Base-by-base conservation (phyloP, 2,113 vertebrate species). In the Oreochromis niloticus region DNA sequence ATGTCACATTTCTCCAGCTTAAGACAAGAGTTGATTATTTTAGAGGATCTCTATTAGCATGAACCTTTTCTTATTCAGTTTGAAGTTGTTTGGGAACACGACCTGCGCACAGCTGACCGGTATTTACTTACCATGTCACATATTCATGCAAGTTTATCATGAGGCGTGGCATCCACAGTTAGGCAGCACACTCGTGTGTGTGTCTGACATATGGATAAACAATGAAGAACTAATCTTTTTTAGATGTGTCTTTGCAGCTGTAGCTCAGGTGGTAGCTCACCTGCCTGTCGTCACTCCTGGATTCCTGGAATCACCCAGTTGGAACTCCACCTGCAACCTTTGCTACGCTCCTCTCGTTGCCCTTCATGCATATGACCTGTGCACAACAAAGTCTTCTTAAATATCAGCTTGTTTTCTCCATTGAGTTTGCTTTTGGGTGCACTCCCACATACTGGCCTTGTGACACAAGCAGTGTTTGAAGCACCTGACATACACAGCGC, bases 1-100 rank as follows among this genome's bases (percentile, higher is more conserved):
- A 4, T 73, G 39, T 71, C 66, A 41, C 14, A 14, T 16, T 71
- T 71, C 66, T 16, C 0, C 66, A 71, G n/a, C 66, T 1, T 22
- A 0, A 66, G 10, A 22, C 1, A 0, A 24, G 8, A 7, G 0
- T 24, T 71, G 0, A 24, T 43, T 16, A 17, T 39, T 36, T 43
- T 2, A 7, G 2, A 46, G 22, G 2, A 6, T 10, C 66, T 73
- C 1, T 71, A 43, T 71, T 1, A 43, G 41, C 66, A 46, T 3
- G 22, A 0, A 73, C 8, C n/a, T 71, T 14, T 24, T 6, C 39
- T 24, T 16, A 16, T 4, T 46, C 39, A 73, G 5, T 24, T 6
- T 0, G 22, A 24, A 24, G 66, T 43, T 43, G 13, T 43, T 43
- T 43, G n/a, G 59, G 3, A 63, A 19, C 57, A 61, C 30, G 30